These are phyloP conservation scores for Penaeus chinensis DNA, from an alignment of 1,140 invertebrate genomes.

Conservation along the genomic window DNA sequence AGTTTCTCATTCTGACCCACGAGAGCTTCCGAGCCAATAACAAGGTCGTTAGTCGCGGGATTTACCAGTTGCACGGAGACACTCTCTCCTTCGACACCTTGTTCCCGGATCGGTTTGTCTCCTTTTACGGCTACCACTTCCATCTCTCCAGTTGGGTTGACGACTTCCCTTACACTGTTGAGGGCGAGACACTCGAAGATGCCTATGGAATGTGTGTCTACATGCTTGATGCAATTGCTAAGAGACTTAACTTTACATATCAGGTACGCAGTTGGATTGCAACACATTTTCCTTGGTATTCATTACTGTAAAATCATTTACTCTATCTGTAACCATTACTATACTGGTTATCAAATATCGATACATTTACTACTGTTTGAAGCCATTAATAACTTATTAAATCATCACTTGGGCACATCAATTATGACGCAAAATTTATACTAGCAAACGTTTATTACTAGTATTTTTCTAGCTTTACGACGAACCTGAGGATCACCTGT, in stretches of 20 bases:
- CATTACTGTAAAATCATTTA: too few species aligned
- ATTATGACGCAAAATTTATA: neutral
- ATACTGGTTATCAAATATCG: too few species aligned
- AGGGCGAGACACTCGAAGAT: neutral
- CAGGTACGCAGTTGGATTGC: neutral
- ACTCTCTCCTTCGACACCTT: neutral
- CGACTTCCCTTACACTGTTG: constrained; percentile 28
- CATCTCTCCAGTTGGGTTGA: constrained; percentile 24
- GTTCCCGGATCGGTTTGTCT: neutral
- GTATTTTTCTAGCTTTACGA: constrained; percentile 17
- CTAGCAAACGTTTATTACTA: neutral
- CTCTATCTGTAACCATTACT: too few species aligned
- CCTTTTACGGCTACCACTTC: constrained; percentile 9
- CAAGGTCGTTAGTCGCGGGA: constrained; percentile 13
- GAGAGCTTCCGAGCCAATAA: neutral
- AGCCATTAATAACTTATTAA: neutral
- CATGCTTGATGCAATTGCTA: constrained; percentile 14
- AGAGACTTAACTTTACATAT: constrained; percentile 17
- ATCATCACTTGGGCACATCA: neutral
- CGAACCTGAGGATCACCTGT: neutral
- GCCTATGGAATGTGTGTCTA: neutral
- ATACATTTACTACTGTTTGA: neutral
- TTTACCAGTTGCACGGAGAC: neutral
- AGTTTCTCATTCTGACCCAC: constrained; percentile 32
- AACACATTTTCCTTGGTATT: neutral